Percentiles rank a stretch among this genome's conserved stretches.
Conservation (phyloP, 2,797 vertebrate genomes). For the Fundulus diaphanus region DNA sequence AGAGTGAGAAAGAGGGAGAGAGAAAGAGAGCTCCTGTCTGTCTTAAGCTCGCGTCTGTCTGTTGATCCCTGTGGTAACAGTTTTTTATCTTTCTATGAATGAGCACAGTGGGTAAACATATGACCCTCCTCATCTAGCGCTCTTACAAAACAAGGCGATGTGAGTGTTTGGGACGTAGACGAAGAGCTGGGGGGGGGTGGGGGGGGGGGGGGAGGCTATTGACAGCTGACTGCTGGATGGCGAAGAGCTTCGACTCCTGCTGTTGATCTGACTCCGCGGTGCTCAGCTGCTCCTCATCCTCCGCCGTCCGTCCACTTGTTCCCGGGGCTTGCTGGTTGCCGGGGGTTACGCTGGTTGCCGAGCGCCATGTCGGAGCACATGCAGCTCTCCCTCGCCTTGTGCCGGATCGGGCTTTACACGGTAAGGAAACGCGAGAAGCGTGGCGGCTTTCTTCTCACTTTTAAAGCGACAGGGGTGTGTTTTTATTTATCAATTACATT, state of each 20-base stretch:
- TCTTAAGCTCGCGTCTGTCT: constrained; percentile 60
- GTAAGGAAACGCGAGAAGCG: constrained; percentile 76
- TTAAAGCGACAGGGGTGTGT: neutral
- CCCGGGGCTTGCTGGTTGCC: constrained; percentile 79
- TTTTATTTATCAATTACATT: too few species aligned
- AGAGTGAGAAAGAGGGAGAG: constrained; percentile 49
- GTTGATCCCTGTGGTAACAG: constrained; percentile 49
- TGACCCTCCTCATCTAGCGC: constrained; percentile 23
- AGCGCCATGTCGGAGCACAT: constrained; percentile 91
- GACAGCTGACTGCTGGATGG: constrained; percentile 19
- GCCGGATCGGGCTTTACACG: constrained; percentile 93
- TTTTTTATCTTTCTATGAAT: constrained; percentile 68
- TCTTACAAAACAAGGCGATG: constrained; percentile 16
- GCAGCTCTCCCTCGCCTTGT: constrained; percentile 91
- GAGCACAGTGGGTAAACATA: constrained; percentile 37
- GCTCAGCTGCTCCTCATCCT: constrained; percentile 65
- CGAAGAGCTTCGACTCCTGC: constrained; percentile 47
- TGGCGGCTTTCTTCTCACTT: constrained; percentile 10
- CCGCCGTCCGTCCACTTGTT: constrained; percentile 75
- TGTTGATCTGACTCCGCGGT: constrained; percentile 61
- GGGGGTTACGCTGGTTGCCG: constrained; percentile 81
- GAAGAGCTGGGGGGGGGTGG: constrained; percentile 13
- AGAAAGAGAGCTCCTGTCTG: constrained; percentile 59
- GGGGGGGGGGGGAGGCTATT: constrained; percentile 36
- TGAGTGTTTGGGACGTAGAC: constrained; percentile 19